phyloP scores from a whole-genome alignment of 2,888 invertebrate species.

The Rhaphigaster nebulosa region DNA sequence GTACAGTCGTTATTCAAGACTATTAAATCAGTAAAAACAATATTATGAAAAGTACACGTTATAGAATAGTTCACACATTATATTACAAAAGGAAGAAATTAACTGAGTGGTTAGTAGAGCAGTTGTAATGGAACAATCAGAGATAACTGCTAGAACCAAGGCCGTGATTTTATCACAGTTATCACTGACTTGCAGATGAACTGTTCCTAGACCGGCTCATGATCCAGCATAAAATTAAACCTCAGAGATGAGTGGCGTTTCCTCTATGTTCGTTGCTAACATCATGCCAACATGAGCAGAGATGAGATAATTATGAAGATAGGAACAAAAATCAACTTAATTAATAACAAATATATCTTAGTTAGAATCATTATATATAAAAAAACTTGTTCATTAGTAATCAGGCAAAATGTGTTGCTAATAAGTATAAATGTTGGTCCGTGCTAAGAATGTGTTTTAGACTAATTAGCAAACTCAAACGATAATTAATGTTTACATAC shows the following conservation, averaged over 20 bases:
- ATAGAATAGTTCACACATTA: not conserved
- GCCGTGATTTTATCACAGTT: constrained; percentile 10
- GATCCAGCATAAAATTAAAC: not conserved
- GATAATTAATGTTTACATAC: no score
- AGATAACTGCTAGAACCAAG: not conserved
- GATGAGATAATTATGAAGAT: not conserved
- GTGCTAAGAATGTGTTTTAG: no score
- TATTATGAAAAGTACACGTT: no score
- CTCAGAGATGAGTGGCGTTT: not conserved
- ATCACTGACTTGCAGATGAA: constrained; percentile 40
- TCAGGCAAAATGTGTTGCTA: not conserved
- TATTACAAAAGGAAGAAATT: not conserved
- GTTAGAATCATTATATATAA: not conserved
- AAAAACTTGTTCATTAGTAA: not conserved
- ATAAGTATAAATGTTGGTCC: no score
- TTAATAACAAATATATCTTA: not conserved
- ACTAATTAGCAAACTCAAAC: no score
- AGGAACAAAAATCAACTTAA: not conserved
- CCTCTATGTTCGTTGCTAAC: not conserved
- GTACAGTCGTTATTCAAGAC: no score
- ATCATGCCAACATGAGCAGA: not conserved
- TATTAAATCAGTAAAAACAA: no score
- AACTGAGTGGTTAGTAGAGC: not conserved
- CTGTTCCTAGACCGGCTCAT: constrained; percentile 10
- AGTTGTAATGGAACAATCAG: not conserved